These are phyloP conservation scores for Agriopis aurantiaria DNA, from an alignment of 2,888 invertebrate species.

Conservation along the genomic window DNA sequence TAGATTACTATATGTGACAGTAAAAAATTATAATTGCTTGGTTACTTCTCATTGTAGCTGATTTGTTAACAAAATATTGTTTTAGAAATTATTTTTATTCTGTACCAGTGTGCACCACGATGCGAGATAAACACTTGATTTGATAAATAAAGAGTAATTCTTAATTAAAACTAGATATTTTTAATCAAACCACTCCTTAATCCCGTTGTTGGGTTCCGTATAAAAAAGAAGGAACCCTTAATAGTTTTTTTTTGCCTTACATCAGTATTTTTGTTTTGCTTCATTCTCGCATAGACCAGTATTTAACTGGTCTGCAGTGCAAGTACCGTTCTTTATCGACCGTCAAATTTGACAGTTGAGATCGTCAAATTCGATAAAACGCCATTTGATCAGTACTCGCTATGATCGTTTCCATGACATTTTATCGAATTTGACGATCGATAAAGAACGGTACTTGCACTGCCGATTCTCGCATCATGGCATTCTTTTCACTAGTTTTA, in stretches of 20 bases:
- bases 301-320: too few relatives aligned
- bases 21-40: too few relatives aligned
- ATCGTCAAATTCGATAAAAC: too few relatives aligned
- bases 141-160: constrained; percentile 45
- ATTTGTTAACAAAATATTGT: too few relatives aligned
- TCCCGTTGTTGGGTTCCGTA: constrained; percentile 2
- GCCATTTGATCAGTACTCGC: too few relatives aligned
- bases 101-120: constrained; percentile 21
- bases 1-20: too few relatives aligned
- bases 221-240: background rate
- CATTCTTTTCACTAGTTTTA: constrained; percentile 7
- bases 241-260: background rate
- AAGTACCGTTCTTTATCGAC: too few relatives aligned
- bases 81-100: constrained; percentile 7
- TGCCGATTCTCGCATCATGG: constrained; percentile 19
- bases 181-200: background rate
- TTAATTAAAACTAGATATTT: constrained; percentile 27
- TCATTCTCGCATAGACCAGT: constrained; percentile 13
- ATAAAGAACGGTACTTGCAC: too few relatives aligned
- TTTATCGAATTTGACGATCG: too few relatives aligned
- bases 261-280: background rate
- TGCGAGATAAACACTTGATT: constrained; percentile 36
- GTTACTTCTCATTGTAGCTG: too few relatives aligned
- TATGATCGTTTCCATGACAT: too few relatives aligned
- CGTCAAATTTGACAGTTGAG: too few relatives aligned